Conservation (phyloP, 1,140 invertebrate species). For the Hydropsyche tenuis region DNA sequence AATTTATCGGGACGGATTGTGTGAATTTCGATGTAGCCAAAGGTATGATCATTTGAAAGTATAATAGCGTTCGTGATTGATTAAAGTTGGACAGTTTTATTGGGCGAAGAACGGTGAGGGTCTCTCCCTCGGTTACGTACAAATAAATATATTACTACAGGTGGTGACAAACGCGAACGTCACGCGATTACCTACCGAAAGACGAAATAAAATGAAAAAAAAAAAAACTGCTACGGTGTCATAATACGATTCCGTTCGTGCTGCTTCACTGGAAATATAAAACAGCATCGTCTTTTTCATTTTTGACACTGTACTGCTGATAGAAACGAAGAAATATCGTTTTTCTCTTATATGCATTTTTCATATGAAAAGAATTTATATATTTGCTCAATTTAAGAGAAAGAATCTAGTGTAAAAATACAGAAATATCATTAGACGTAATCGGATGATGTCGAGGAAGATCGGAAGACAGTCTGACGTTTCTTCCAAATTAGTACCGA, state of each 20-base stretch:
- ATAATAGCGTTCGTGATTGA: slow-evolving; percentile 35
- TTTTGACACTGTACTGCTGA: no score
- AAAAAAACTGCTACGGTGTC: background rate
- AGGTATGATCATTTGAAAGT: background rate
- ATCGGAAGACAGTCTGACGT: slow-evolving; percentile 35
- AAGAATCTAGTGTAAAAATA: slow-evolving; percentile 19
- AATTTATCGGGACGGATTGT: no score
- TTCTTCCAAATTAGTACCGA: slow-evolving; percentile 32
- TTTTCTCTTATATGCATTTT: no score
- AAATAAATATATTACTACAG: slow-evolving; percentile 39
- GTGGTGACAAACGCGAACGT: slow-evolving; percentile 33
- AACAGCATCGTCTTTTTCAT: background rate
- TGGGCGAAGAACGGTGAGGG: slow-evolving; percentile 27
- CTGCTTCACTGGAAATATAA: background rate
- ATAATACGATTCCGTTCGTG: slow-evolving; percentile 3
- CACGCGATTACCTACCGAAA: slow-evolving; percentile 23
- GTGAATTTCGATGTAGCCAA: background rate
- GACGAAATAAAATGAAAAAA: background rate
- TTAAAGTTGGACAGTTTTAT: slow-evolving; percentile 39
- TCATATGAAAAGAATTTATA: no score
- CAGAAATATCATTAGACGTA: slow-evolving; percentile 33
- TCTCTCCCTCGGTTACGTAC: slow-evolving; percentile 2
- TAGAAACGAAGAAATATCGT: no score
- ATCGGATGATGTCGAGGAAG: slow-evolving; percentile 38
- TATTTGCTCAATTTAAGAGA: background rate